Percentiles rank a stretch among this genome's conserved stretches.
Conservation (phyloP, 1,140 invertebrate genomes). For the Metaphire vulgaris region DNA sequence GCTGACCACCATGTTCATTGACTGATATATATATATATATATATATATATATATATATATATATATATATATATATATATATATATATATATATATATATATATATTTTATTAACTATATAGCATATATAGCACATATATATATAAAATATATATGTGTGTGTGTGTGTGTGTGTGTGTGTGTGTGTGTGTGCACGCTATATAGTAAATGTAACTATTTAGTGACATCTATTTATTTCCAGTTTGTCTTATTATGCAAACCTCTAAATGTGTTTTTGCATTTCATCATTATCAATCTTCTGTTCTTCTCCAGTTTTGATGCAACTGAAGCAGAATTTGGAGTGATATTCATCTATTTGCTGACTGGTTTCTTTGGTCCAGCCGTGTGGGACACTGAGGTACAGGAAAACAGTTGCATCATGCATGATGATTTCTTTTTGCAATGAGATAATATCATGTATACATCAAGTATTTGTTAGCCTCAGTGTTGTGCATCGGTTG, state of each 20-base stretch:
- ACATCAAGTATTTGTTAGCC: background rate
- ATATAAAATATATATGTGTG: background rate
- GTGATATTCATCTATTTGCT: background rate
- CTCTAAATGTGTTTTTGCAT: too few relatives aligned
- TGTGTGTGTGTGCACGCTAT: background rate
- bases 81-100: too few relatives aligned
- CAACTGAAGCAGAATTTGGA: background rate
- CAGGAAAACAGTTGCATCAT: background rate
- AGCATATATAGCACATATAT: background rate
- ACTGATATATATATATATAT: too few relatives aligned
- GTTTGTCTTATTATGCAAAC: too few relatives aligned
- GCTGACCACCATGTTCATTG: background rate
- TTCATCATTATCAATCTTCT: background rate
- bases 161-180: background rate
- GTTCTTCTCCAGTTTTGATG: background rate
- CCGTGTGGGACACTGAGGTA: background rate
- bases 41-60: too few relatives aligned
- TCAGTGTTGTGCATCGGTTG: background rate
- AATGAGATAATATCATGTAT: background rate
- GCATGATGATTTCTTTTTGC: background rate
- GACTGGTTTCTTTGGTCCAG: background rate
- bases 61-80: too few relatives aligned
- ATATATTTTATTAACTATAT: background rate
- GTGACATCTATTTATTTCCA: background rate
- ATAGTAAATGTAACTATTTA: background rate